Base-by-base conservation (phyloP, 35 echinoderm and acorn worm genomes). In the Strongylocentrotus purpuratus region DNA sequence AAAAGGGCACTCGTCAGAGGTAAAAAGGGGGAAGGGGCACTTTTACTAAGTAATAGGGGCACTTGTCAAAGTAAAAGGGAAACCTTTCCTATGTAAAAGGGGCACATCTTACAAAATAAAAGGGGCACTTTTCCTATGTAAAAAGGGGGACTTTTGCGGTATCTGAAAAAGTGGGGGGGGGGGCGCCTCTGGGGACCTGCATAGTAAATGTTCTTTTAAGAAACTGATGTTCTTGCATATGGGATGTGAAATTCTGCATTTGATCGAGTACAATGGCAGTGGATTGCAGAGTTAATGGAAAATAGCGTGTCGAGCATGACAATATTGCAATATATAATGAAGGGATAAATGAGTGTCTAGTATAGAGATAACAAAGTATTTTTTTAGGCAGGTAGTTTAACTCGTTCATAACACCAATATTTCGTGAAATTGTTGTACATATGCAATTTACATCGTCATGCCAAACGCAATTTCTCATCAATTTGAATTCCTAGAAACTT, bases 391-490 rank as follows among this genome's bases (percentile, higher is more conserved):
- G 85, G 85, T 31, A 86, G 32, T 33, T 86, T 86, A n/a, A 31
- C 25, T 33, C n/a, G 85, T 33, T 86, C 9, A 86, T 13, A 86
- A 86, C 8, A 86, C 85, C 85, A 7, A 86, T 33, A 86, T 31
- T 86, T 86, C 18, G 25, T 86, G 32, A 33, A 86, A 15, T 15
- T 55, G 50, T 55, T 55, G 50, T 55, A 15, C 50, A 14, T 12
- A n/a, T 86, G 18, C 85, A 31, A 31, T 13, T 33, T 86, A 33
- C 9, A 86, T 33, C 8, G 33, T 86, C 12, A 22, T 86, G 14
- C 85, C 85, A 41, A 86, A 31, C n/a, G 25, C n/a, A 86, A 86
- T 86, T 86, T 86, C 11, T 86, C 33, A 86, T 86, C 85, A 86
- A 86, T 86, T 7, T 31, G 5, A 33, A 86, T n/a, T 31, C 85